These are phyloP conservation scores for Acanthurus tractus DNA, from an alignment of 2,797 vertebrate genomes.

Conservation along the genomic window DNA sequence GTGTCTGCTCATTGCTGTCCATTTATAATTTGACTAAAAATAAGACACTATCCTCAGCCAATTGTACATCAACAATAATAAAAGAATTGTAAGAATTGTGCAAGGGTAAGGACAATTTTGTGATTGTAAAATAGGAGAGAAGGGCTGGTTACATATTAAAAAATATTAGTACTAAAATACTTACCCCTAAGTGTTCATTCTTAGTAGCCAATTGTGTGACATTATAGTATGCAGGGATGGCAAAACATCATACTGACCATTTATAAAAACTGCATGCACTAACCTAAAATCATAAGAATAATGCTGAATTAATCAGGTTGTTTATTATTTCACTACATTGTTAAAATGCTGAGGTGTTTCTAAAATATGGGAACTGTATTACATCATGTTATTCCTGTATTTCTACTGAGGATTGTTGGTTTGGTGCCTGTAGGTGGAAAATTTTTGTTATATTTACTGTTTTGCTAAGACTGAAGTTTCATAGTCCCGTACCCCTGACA, in stretches of 20 bases:
- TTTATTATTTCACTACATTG: not conserved
- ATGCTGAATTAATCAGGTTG: not conserved
- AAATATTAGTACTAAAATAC: constrained; percentile 3
- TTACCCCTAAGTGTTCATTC: constrained; percentile 38
- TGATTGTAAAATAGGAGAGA: not conserved
- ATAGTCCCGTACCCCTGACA: not conserved
- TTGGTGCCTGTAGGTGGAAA: not conserved
- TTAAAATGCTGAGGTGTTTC: not conserved
- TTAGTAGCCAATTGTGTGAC: constrained; percentile 22
- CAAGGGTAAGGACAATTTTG: not conserved
- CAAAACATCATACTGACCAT: constrained; percentile 32
- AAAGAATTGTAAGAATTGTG: not conserved
- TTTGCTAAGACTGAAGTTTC: not conserved
- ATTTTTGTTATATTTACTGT: not conserved
- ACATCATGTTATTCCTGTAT: too few relatives aligned
- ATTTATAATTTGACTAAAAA: not conserved
- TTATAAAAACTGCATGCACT: constrained; percentile 1
- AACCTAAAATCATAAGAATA: not conserved
- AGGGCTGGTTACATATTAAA: not conserved
- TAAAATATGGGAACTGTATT: not conserved
- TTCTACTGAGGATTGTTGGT: not conserved
- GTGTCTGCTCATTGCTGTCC: not conserved
- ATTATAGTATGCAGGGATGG: constrained; percentile 13
- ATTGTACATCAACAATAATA: not conserved
- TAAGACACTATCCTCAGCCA: not conserved